A percentile compares a stretch with the other conserved stretches of the same genome.
These are phyloP conservation scores for Aphelocoma coerulescens DNA, from an alignment of 2,113 vertebrate species.

Conservation along the genomic window DNA sequence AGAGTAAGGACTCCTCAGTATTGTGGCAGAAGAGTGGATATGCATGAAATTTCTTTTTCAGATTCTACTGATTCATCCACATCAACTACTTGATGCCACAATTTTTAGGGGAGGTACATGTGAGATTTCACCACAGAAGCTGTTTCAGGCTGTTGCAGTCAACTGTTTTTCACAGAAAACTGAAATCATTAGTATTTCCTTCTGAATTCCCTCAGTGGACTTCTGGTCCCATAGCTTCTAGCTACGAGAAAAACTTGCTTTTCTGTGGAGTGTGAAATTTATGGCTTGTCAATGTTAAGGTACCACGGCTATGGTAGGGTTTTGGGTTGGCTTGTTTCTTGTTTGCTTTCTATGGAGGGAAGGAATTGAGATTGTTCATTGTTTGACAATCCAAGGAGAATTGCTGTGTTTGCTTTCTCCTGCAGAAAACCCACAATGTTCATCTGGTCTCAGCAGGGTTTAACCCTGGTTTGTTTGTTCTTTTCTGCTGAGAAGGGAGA, in stretches of 20 bases:
- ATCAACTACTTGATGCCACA: not conserved
- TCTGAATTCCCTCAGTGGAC: not conserved
- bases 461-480: not conserved
- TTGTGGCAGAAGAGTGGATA: not conserved
- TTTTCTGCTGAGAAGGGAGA: not conserved
- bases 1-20: not conserved
- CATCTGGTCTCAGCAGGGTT: not conserved
- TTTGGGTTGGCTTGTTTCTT: not conserved
- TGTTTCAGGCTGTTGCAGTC: not conserved
- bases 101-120: accelerated
- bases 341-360: not conserved
- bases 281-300: not conserved
- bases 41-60: not conserved
- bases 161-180: not conserved
- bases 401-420: not conserved
- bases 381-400: accelerated
- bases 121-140: not conserved
- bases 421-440: not conserved
- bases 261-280: not conserved
- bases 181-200: not conserved
- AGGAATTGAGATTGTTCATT: not conserved
- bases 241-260: not conserved
- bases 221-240: not conserved
- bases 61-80: not conserved
- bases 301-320: not conserved